Conservation (phyloP, 2,797 vertebrate species). For the Xiphorhynchus erythropygius region DNA sequence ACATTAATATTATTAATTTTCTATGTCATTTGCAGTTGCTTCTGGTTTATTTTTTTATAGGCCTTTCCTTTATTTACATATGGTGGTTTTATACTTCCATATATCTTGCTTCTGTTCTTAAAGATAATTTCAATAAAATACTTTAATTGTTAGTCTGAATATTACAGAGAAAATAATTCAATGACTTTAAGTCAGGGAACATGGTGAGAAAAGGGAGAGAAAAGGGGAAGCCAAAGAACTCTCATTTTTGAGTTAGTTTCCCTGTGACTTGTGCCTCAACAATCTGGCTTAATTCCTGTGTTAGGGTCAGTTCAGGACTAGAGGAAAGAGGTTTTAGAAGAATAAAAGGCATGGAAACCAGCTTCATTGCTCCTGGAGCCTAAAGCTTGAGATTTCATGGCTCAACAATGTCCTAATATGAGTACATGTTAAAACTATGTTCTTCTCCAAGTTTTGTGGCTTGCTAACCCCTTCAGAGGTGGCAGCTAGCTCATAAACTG, state of each 20-base stretch:
- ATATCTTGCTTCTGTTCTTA: neutral
- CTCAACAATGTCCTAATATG: neutral
- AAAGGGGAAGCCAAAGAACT: neutral
- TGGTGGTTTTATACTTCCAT: neutral
- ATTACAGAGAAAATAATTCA: neutral
- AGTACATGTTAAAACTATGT: neutral
- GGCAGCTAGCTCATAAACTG: neutral
- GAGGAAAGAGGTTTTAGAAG: neutral
- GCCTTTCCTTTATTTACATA: neutral
- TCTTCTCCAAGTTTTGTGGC: neutral
- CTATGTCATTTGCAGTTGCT: neutral
- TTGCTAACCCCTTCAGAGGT: neutral
- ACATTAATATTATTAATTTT: neutral
- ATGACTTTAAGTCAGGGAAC: neutral
- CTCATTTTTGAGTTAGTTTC: neutral
- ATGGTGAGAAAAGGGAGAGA: neutral
- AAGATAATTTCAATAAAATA: neutral
- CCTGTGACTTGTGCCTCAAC: neutral
- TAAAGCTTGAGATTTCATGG: neutral
- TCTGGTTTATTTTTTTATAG: neutral
- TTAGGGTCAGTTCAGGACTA: neutral
- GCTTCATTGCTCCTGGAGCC: neutral
- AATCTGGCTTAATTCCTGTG: neutral
- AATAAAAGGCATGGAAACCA: neutral
- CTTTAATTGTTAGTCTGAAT: neutral